Conservation (phyloP, 2,888 invertebrate species). For the Zaprionus obscuricornis region DNA sequence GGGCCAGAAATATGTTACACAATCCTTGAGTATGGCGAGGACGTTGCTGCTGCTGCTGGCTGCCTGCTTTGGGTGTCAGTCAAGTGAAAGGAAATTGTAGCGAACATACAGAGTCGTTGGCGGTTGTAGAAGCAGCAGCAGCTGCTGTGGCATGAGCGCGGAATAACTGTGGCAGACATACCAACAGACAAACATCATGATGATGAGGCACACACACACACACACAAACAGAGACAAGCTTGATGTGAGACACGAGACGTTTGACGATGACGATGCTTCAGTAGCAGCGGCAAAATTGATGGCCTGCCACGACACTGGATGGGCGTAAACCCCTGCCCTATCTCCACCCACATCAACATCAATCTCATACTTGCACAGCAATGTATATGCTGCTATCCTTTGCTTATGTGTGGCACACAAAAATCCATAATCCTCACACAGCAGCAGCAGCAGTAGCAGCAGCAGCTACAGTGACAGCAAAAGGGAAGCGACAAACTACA, state of each 20-base stretch:
- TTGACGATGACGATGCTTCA: slow-evolving; percentile 26
- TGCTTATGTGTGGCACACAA: slow-evolving; percentile 48
- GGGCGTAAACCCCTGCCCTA: neutral
- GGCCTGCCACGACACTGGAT: slow-evolving; percentile 52
- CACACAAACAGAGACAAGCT: no score
- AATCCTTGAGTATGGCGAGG: slow-evolving; percentile 69
- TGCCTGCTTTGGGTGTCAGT: slow-evolving; percentile 71
- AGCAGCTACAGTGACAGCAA: slow-evolving; percentile 36
- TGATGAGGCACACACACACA: slow-evolving; percentile 36
- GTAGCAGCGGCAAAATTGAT: slow-evolving; percentile 59
- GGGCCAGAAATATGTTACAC: slow-evolving; percentile 69
- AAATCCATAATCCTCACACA: slow-evolving; percentile 72
- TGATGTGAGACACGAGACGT: slow-evolving; percentile 22
- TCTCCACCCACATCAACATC: slow-evolving; percentile 4
- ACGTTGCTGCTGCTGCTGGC: slow-evolving; percentile 43
- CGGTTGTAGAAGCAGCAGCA: no score
- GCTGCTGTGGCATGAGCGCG: neutral
- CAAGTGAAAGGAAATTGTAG: slow-evolving; percentile 77
- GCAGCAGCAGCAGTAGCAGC: slow-evolving; percentile 29
- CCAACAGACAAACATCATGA: slow-evolving; percentile 72
- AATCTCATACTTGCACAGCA: no score
- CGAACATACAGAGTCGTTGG: no score
- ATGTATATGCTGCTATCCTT: no score
- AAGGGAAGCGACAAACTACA: slow-evolving; percentile 71
- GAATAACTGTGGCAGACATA: slow-evolving; percentile 59